Conservation (phyloP, 2,113 vertebrate genomes). For the Apus apus region DNA sequence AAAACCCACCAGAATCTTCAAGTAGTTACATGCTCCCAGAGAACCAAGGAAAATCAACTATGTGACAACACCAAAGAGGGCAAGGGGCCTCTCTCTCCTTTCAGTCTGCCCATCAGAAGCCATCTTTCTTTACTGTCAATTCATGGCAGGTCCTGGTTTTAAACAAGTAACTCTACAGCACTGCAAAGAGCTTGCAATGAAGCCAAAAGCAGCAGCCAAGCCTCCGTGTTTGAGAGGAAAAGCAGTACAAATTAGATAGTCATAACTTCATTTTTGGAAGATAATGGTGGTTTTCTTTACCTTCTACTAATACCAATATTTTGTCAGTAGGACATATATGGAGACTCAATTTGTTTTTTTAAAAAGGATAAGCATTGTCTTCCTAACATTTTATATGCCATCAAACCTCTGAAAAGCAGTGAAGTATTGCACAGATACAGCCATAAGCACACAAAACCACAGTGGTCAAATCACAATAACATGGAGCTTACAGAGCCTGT, state of each 20-base stretch:
- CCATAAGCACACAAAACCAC: accelerated
- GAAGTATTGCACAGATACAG: too few species aligned
- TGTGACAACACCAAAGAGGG: not conserved
- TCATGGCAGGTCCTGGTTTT: not conserved
- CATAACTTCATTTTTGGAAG: not conserved
- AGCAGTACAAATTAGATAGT: not conserved
- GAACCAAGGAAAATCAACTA: not conserved
- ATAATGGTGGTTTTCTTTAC: not conserved
- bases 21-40: not conserved
- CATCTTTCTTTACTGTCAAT: not conserved
- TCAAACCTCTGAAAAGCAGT: not conserved
- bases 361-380: not conserved
- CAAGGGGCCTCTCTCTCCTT: not conserved
- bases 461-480: accelerated
- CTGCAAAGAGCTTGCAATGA: not conserved
- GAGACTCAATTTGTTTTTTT: not conserved
- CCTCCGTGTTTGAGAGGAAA: not conserved
- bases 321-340: not conserved
- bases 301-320: not conserved
- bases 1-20: not conserved
- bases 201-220: not conserved
- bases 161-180: not conserved
- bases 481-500: not conserved
- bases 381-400: not conserved
- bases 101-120: not conserved